Conservation (phyloP, 2,797 vertebrate species). For the Pampus argenteus region DNA sequence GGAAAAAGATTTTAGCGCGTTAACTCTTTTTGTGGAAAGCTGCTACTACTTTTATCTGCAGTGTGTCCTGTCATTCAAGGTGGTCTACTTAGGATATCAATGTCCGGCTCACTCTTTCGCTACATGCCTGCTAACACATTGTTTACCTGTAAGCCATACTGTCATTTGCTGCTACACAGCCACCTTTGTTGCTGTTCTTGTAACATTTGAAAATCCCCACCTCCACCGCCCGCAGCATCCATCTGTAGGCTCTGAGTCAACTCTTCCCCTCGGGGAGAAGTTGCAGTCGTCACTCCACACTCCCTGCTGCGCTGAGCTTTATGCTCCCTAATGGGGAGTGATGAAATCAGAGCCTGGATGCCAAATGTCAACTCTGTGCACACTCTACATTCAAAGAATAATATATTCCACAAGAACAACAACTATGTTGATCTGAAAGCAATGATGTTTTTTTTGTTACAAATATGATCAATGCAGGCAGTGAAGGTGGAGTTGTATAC, state of each 20-base stretch:
- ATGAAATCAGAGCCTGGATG: constrained; percentile 5
- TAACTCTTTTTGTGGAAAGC: too few species aligned
- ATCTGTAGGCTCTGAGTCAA: constrained; percentile 5
- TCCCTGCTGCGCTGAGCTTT: background rate
- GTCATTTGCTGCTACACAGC: background rate
- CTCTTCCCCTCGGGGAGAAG: background rate
- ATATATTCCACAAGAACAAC: background rate
- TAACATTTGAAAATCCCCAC: constrained; percentile 5
- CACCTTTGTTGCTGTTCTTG: background rate
- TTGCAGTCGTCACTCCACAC: background rate
- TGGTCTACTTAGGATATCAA: background rate
- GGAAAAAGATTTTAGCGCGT: too few species aligned
- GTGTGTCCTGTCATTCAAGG: too few species aligned
- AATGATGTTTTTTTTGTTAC: background rate
- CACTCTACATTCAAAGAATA: background rate
- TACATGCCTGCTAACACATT: background rate
- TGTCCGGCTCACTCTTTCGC: background rate
- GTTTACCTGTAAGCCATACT: background rate
- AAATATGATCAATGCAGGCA: background rate
- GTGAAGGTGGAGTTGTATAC: too few species aligned
- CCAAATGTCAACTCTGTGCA: constrained; percentile 5
- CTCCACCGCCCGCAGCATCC: background rate
- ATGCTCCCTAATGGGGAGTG: background rate
- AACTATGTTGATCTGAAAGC: background rate
- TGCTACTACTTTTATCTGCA: background rate